Conservation (phyloP, 2,888 invertebrate genomes). For the Scaptomyza flava region DNA sequence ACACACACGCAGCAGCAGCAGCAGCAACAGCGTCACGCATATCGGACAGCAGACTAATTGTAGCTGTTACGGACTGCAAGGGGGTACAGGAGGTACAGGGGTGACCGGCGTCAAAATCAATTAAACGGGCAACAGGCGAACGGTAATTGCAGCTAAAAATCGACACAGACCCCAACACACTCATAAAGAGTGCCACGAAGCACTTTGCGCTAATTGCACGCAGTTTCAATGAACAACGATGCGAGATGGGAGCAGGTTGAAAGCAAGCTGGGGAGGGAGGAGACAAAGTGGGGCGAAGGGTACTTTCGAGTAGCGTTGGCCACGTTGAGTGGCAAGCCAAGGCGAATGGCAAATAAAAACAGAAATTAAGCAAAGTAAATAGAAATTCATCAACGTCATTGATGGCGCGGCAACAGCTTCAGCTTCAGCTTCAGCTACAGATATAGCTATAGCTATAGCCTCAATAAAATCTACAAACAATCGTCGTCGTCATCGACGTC, state of each 20-base stretch:
- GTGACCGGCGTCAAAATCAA: conserved; percentile 80
- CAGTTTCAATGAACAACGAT: conserved; percentile 48
- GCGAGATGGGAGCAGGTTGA: neutral
- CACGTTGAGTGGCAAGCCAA: conserved; percentile 57
- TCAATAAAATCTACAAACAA: conserved; percentile 77
- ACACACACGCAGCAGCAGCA: conserved; percentile 31
- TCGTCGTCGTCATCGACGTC: conserved; percentile 31
- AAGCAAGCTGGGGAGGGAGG: neutral
- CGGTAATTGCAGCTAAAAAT: conserved; percentile 78
- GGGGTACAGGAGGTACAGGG: neutral
- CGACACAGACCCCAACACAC: conserved; percentile 45
- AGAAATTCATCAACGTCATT: conserved; percentile 80
- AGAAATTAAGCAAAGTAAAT: conserved; percentile 80
- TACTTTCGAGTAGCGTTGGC: conserved; percentile 2
- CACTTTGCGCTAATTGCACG: conserved; percentile 79
- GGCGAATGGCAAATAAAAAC: conserved; percentile 79
- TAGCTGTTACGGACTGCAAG: conserved; percentile 36
- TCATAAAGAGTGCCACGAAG: conserved; percentile 62
- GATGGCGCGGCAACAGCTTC: conserved; percentile 28
- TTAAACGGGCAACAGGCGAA: conserved; percentile 76
- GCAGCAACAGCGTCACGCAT: conserved; percentile 39
- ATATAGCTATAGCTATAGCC: conserved; percentile 36
- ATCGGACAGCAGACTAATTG: conserved; percentile 69
- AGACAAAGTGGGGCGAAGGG: neutral
- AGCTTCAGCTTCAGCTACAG: neutral